Conservation (phyloP, 2,888 invertebrate species). For the Macrostomum cliftonense region DNA sequence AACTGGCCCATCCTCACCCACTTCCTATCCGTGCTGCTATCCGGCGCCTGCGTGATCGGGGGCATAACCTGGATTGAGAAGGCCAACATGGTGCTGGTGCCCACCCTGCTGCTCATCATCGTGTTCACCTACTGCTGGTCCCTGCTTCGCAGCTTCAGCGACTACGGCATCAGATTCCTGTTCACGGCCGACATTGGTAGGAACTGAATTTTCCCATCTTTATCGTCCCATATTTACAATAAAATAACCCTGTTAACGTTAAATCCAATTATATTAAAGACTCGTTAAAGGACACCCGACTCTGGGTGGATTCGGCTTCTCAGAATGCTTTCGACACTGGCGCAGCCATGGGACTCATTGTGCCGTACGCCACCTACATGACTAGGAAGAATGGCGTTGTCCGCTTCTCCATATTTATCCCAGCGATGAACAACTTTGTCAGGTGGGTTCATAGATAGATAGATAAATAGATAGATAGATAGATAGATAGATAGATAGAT, state of each 20-base stretch:
- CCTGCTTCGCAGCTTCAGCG: constrained; percentile 20
- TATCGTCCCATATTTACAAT: too few species aligned
- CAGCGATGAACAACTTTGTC: constrained; percentile 23
- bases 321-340: constrained; percentile 32
- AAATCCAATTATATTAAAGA: too few species aligned
- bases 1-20: constrained; percentile 24
- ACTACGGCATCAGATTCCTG: constrained; percentile 21
- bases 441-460: constrained; percentile 16
- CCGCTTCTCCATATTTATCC: constrained; percentile 22
- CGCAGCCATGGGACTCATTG: constrained; percentile 25
- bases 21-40: constrained; percentile 17
- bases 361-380: constrained; percentile 26
- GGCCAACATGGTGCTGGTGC: constrained; percentile 25
- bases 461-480: not conserved
- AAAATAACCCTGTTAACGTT: too few species aligned
- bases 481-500: too few species aligned
- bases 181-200: constrained; percentile 27
- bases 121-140: constrained; percentile 26
- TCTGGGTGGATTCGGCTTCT: constrained; percentile 26
- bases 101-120: constrained; percentile 20
- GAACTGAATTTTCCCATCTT: constrained; percentile 2
- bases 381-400: constrained; percentile 21
- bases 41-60: constrained; percentile 19
- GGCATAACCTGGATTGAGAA: constrained; percentile 28
- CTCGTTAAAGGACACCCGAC: constrained; percentile 19